phyloP scores from a whole-genome alignment of 2,888 invertebrate species.

The Drosophila yooni region DNA sequence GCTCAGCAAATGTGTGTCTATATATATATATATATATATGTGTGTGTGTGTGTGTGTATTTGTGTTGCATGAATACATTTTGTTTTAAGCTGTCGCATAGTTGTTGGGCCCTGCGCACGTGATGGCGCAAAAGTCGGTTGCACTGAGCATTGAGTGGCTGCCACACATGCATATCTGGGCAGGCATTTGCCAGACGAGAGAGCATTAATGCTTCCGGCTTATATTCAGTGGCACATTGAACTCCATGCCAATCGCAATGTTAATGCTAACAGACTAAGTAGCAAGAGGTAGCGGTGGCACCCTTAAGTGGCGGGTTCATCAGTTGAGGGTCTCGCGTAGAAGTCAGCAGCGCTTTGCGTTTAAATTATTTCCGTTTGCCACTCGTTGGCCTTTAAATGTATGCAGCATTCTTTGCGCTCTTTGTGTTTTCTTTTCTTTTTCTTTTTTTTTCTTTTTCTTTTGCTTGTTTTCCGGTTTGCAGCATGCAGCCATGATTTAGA shows the following conservation, averaged over 20 bases:
- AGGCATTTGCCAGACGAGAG: constrained; percentile 29
- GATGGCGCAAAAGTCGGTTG: constrained; percentile 42
- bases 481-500: constrained; percentile 66
- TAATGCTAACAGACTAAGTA: constrained; percentile 28
- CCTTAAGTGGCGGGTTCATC: constrained; percentile 64
- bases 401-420: constrained; percentile 31
- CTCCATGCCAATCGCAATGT: constrained; percentile 38
- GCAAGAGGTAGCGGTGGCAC: constrained; percentile 44
- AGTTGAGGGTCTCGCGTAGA: constrained; percentile 19
- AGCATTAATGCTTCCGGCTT: constrained; percentile 40
- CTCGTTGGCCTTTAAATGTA: constrained; percentile 25
- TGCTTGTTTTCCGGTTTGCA: constrained; percentile 38
- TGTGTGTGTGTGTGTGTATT: constrained; percentile 10
- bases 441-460: not conserved
- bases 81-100: constrained; percentile 65
- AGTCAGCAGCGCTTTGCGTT: constrained; percentile 47
- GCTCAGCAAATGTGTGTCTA: constrained; percentile 26
- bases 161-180: constrained; percentile 37
- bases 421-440: not conserved
- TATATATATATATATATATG: not conserved
- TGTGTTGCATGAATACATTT: constrained; percentile 66
- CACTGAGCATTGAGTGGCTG: not conserved
- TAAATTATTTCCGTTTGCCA: constrained; percentile 63
- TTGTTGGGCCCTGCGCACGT: constrained; percentile 50
- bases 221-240: constrained; percentile 42